Conservation (phyloP, 2,113 vertebrate genomes). For the Delphinus delphis region DNA sequence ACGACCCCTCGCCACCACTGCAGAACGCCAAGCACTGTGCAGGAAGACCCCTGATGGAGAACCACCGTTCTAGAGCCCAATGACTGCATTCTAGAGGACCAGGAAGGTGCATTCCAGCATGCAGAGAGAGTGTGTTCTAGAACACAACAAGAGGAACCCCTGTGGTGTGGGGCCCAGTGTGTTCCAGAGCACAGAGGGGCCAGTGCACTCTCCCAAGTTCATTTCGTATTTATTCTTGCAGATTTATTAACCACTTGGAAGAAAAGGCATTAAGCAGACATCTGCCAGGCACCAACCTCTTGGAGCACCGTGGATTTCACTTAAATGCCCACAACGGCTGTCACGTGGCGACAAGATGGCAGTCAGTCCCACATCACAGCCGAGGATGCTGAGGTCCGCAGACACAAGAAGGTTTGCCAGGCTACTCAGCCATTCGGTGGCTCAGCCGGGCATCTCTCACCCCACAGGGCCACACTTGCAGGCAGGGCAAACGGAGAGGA, state of each 20-base stretch:
- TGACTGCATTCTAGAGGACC: background rate
- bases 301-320: background rate
- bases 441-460: background rate
- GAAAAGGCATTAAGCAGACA: background rate
- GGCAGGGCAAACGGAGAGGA: accelerated
- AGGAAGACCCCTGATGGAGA: background rate
- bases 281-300: background rate
- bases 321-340: background rate
- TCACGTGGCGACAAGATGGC: background rate
- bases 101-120: background rate
- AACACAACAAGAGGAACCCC: background rate
- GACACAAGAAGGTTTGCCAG: background rate
- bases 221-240: background rate
- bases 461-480: background rate
- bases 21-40: accelerated
- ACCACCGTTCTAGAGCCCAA: background rate
- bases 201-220: background rate
- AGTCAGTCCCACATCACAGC: accelerated
- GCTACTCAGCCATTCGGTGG: accelerated
- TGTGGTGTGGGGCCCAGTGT: accelerated
- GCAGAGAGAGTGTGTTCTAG: background rate
- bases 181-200: background rate
- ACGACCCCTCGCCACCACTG: accelerated
- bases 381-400: background rate
- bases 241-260: background rate